These are phyloP conservation scores for Upupa epops DNA, from an alignment of 2,113 vertebrate genomes.

Conservation along the genomic window DNA sequence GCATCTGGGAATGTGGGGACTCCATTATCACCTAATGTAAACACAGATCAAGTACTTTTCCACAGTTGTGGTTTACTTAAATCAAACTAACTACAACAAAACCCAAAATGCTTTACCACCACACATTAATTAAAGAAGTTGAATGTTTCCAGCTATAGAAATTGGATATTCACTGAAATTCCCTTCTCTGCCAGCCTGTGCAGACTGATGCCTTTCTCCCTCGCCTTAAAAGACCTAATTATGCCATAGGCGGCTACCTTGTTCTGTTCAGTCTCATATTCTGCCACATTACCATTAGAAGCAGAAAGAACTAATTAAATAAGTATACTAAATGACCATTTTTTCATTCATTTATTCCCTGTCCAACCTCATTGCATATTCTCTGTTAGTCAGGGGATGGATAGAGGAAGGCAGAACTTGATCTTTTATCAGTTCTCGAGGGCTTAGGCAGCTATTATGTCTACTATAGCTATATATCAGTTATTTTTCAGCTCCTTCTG, in stretches of 20 bases:
- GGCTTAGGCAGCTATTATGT: neutral
- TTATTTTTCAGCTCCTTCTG: neutral
- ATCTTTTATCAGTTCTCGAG: neutral
- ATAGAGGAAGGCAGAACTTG: neutral
- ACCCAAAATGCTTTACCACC: slow-evolving; percentile 24
- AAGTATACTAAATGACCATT: slow-evolving; percentile 3
- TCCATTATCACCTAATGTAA: neutral
- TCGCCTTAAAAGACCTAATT: slow-evolving; percentile 62
- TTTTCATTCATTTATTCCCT: slow-evolving; percentile 43
- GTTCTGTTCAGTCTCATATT: slow-evolving; percentile 2
- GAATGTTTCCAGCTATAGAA: neutral
- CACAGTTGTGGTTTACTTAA: neutral
- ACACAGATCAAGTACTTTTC: neutral
- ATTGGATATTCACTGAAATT: slow-evolving; percentile 1
- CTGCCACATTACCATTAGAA: slow-evolving; percentile 41
- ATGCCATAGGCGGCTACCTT: slow-evolving; percentile 28
- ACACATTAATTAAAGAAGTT: slow-evolving; percentile 32
- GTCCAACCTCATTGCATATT: neutral
- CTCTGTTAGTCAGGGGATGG: neutral
- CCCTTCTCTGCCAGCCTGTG: neutral
- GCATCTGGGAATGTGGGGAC: neutral
- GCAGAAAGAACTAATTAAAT: slow-evolving; percentile 65
- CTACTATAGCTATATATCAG: neutral
- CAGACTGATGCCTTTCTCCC: slow-evolving; percentile 30
- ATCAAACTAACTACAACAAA: neutral